Evolutionary conservation across 2,888 invertebrate genomes (phyloP).

Genomic region (Ennomos erosarius): DNA sequence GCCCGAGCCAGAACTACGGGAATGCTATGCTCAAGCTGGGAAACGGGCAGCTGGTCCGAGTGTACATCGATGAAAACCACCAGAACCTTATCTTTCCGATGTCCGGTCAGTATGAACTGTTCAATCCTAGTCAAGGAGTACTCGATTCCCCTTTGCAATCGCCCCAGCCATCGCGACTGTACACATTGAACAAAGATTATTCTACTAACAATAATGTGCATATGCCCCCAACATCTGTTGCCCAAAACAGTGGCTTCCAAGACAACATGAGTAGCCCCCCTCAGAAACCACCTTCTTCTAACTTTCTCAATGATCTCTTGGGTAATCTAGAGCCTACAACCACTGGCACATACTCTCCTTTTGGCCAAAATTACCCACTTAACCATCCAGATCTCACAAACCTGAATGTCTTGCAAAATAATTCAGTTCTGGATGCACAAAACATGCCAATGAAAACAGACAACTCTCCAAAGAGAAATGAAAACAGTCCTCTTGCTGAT

Average conservation of each 20-base stretch:
- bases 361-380: slow-evolving; percentile 86
- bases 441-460: slow-evolving; percentile 60
- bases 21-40: slow-evolving; percentile 78
- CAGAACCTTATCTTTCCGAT: slow-evolving; percentile 78
- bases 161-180: slow-evolving; percentile 66
- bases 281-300: slow-evolving; percentile 67
- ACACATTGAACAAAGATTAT: slow-evolving; percentile 74
- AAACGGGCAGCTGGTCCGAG: slow-evolving; percentile 76
- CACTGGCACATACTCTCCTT: slow-evolving; percentile 90
- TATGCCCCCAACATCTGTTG: slow-evolving; percentile 49
- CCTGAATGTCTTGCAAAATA: slow-evolving; percentile 63
- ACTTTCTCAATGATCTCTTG: slow-evolving; percentile 89
- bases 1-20: slow-evolving; percentile 70
- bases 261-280: slow-evolving; percentile 61
- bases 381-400: slow-evolving; percentile 79
- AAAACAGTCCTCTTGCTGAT: slow-evolving; percentile 78
- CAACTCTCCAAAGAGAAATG: slow-evolving; percentile 74
- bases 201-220: slow-evolving; percentile 64
- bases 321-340: slow-evolving; percentile 90
- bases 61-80: slow-evolving; percentile 78
- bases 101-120: slow-evolving; percentile 78
- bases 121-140: slow-evolving; percentile 71
- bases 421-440: slow-evolving; percentile 60
- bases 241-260: slow-evolving; percentile 56
- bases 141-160: slow-evolving; percentile 68